These are phyloP conservation scores for Cygnus atratus DNA, from an alignment of 2,113 vertebrate species.

Conservation along the genomic window DNA sequence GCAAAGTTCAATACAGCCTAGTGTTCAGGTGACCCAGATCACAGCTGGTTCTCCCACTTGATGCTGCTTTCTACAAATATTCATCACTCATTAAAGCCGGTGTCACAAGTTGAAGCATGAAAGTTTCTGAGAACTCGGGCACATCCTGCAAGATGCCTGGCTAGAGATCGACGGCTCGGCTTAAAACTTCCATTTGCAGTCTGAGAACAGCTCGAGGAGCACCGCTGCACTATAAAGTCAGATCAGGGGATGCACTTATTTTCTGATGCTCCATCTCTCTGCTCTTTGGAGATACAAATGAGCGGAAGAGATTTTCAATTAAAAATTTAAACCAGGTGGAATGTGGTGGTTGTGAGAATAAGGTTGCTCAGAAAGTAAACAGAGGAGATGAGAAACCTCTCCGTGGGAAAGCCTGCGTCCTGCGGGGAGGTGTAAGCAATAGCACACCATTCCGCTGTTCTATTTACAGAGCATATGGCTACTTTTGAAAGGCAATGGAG, in stretches of 20 bases:
- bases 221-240: not conserved
- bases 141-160: not conserved
- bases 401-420: not conserved
- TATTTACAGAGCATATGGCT: not conserved
- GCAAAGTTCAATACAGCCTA: slow-evolving; percentile 45
- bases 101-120: not conserved
- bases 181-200: not conserved
- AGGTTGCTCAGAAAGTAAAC: not conserved
- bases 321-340: slow-evolving; percentile 24
- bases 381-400: not conserved
- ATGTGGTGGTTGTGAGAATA: not conserved
- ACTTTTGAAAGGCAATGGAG: fast-evolving
- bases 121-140: not conserved
- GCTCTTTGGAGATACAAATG: not conserved
- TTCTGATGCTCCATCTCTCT: not conserved
- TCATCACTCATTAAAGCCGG: slow-evolving; percentile 3
- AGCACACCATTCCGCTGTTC: not conserved
- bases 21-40: slow-evolving; percentile 63
- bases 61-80: slow-evolving; percentile 5
- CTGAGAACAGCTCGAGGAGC: not conserved
- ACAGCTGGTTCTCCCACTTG: not conserved
- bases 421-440: not conserved
- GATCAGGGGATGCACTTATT: not conserved
- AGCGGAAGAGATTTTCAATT: not conserved
- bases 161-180: not conserved